Evolutionary conservation across 2,888 invertebrate genomes (phyloP).

Genomic region (Steromphala cineraria): DNA sequence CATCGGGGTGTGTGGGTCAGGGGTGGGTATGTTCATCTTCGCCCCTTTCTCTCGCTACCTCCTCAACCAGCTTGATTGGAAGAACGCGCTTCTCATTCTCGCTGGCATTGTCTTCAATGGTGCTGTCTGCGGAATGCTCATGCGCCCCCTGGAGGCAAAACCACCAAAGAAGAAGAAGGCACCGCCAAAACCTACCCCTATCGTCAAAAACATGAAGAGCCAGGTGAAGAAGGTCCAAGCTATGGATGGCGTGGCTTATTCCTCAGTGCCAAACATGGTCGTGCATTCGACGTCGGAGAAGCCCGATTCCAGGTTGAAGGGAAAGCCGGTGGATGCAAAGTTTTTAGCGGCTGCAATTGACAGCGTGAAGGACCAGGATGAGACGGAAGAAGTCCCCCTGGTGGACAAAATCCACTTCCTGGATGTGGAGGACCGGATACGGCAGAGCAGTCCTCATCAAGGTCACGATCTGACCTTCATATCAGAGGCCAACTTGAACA

Average conservation of each 20-base stretch:
- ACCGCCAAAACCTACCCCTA: not conserved
- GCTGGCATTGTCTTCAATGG: slow-evolving; percentile 89
- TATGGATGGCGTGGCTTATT: not conserved
- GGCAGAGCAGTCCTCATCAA: slow-evolving; percentile 15
- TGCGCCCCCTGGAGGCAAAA: slow-evolving; percentile 83
- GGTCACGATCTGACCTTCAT: slow-evolving; percentile 30
- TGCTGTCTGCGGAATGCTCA: slow-evolving; percentile 86
- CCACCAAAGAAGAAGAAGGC: not conserved
- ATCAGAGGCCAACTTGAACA: slow-evolving; percentile 36
- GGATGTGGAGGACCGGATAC: slow-evolving; percentile 22
- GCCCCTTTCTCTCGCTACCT: slow-evolving; percentile 86
- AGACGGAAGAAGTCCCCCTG: not conserved
- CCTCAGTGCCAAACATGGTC: slow-evolving; percentile 32
- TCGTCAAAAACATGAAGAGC: not conserved
- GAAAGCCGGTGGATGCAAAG: not conserved
- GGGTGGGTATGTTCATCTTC: slow-evolving; percentile 93
- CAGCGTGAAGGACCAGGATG: not conserved
- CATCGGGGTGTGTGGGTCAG: slow-evolving; percentile 96
- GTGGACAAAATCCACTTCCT: not conserved
- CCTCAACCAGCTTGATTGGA: slow-evolving; percentile 84
- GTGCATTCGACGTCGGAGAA: slow-evolving; percentile 14
- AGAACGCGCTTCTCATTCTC: slow-evolving; percentile 81
- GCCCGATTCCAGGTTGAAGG: not conserved
- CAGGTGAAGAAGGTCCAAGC: not conserved
- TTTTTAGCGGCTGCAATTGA: not conserved